phyloP scores from a whole-genome alignment of 2,888 invertebrate species.

The Patella caerulea region DNA sequence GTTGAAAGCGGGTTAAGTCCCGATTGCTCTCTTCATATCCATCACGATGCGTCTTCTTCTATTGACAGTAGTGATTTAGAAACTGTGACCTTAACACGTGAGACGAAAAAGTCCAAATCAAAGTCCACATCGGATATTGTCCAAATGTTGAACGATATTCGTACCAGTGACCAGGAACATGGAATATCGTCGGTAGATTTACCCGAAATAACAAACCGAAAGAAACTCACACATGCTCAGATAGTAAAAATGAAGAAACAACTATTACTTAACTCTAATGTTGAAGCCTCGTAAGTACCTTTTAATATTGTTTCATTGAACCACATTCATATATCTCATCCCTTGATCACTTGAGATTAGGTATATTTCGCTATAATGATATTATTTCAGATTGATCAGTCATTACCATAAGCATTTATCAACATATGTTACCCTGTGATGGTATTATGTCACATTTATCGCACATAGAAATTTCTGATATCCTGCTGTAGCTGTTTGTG shows the following conservation, averaged over 20 bases:
- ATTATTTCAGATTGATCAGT: no score
- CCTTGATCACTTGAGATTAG: no score
- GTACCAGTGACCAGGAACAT: constrained; percentile 55
- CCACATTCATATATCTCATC: no score
- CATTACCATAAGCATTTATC: no score
- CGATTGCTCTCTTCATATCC: neutral
- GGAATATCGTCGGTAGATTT: constrained; percentile 66
- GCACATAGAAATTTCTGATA: no score
- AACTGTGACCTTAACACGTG: neutral
- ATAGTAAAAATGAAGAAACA: constrained; percentile 69
- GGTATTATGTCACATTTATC: neutral
- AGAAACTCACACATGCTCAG: constrained; percentile 55
- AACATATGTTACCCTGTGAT: neutral
- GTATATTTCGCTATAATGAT: no score
- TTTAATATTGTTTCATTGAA: neutral
- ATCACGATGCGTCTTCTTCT: neutral
- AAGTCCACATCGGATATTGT: constrained; percentile 59
- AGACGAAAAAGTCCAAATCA: constrained; percentile 36
- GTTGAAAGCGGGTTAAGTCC: constrained; percentile 29
- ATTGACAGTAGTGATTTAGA: constrained; percentile 12
- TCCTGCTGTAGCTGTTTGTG: no score
- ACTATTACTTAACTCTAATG: constrained; percentile 66
- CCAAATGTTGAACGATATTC: constrained; percentile 51
- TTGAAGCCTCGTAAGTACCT: constrained; percentile 71
- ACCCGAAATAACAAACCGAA: constrained; percentile 43